A percentile compares a stretch with the other conserved stretches of the same genome.
Evolutionary conservation across 2,113 vertebrate genomes (phyloP).

Genomic region (Lamprologus speciosus): DNA sequence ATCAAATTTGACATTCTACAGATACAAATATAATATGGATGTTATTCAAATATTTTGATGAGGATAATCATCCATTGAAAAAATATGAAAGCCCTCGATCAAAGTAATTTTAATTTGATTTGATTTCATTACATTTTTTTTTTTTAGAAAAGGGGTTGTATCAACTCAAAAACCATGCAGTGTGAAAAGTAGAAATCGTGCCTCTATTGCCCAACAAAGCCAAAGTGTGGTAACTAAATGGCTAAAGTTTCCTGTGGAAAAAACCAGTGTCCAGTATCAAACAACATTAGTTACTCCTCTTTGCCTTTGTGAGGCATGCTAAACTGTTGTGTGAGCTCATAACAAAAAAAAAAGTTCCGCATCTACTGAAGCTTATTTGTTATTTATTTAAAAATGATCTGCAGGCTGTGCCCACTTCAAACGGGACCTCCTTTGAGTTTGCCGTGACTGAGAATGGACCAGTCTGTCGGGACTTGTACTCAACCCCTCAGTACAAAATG

Average conservation of each 20-base stretch:
- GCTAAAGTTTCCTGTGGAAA: background rate
- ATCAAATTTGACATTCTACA: background rate
- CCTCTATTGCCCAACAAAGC: background rate
- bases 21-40: background rate
- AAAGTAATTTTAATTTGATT: background rate
- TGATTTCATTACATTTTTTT: rapidly evolving
- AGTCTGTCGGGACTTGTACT: slow-evolving; percentile 80
- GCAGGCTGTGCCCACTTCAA: slow-evolving; percentile 83
- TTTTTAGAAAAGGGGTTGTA: background rate
- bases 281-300: background rate
- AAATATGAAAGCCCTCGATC: background rate
- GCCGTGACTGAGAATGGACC: slow-evolving; percentile 85
- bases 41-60: background rate
- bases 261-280: background rate
- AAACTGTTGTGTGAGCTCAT: background rate
- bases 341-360: background rate
- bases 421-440: slow-evolving; percentile 88
- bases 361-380: background rate
- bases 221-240: background rate
- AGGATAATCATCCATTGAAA: background rate
- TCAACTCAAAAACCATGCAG: background rate
- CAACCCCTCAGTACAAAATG: slow-evolving; percentile 89
- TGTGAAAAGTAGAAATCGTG: slow-evolving; percentile 26
- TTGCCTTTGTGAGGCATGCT: slow-evolving; percentile 15
- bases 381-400: background rate